Evolutionary conservation across 1,140 invertebrate species (phyloP).

Genomic region (Rhyzopertha dominica): DNA sequence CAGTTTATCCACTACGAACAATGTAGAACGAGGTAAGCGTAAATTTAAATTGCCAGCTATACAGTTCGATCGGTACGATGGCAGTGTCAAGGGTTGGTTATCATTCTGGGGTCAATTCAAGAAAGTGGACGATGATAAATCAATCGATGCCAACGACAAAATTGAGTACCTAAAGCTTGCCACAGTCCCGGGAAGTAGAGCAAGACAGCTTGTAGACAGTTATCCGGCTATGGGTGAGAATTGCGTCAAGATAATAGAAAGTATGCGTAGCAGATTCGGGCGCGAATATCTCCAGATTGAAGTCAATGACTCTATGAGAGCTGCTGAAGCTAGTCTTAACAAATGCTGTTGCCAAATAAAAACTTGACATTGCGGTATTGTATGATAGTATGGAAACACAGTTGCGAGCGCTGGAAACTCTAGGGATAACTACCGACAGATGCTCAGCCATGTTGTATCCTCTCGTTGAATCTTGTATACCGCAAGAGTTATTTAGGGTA

Average conservation of each 20-base stretch:
- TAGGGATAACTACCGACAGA: no score
- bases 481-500: no score
- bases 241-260: conserved; percentile 32
- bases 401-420: no score
- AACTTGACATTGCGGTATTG: no score
- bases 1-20: no score
- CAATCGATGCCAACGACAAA: conserved; percentile 33
- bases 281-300: conserved; percentile 21
- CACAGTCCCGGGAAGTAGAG: conserved; percentile 9
- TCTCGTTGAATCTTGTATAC: no score
- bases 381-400: no score
- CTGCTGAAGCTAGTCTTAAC: no score
- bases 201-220: conserved; percentile 20
- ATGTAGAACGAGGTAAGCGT: no score
- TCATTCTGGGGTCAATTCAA: conserved; percentile 42
- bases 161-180: conserved; percentile 15
- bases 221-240: conserved; percentile 32
- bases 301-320: conserved; percentile 40
- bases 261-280: conserved; percentile 34
- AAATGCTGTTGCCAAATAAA: no score
- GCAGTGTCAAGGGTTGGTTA: conserved; percentile 40
- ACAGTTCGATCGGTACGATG: conserved; percentile 36
- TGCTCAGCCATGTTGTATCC: no score
- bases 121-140: conserved; percentile 39
- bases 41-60: conserved; percentile 32